These are phyloP conservation scores for Danio jaintianensis DNA, from an alignment of 2,797 vertebrate species.

Conservation along the genomic window DNA sequence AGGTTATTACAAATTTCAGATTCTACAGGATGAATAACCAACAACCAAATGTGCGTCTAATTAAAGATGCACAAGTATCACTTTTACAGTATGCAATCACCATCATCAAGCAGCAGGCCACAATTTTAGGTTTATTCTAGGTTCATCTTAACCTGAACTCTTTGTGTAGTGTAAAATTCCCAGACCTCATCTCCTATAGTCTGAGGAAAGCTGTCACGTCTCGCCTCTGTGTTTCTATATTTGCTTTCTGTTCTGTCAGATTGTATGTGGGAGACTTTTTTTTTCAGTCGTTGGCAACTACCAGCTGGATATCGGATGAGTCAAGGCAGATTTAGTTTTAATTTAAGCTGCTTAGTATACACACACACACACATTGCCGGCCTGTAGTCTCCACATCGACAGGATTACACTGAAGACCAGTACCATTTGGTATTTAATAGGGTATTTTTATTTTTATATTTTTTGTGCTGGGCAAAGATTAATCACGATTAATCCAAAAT, in stretches of 20 bases:
- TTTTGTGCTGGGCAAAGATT: not conserved
- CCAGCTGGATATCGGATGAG: slow-evolving; percentile 71
- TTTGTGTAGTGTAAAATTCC: slow-evolving; percentile 9
- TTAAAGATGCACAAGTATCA: not conserved
- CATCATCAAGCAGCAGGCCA: not conserved
- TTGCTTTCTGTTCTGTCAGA: slow-evolving; percentile 45
- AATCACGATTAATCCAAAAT: no score
- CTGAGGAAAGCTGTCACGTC: slow-evolving; percentile 11
- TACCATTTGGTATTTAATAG: slow-evolving; percentile 41
- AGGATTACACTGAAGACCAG: slow-evolving; percentile 40
- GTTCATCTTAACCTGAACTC: not conserved
- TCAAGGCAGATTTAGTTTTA: slow-evolving; percentile 72
- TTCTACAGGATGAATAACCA: not conserved
- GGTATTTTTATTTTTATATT: slow-evolving; percentile 1
- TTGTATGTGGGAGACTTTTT: slow-evolving; percentile 51
- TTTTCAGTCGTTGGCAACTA: slow-evolving; percentile 44
- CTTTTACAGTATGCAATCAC: not conserved
- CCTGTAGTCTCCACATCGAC: slow-evolving; percentile 1
- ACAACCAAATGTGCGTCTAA: not conserved
- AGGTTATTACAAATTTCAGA: no score
- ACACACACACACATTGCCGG: slow-evolving; percentile 41
- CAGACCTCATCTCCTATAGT: slow-evolving; percentile 24
- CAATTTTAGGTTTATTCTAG: not conserved
- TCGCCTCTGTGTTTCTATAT: slow-evolving; percentile 47
- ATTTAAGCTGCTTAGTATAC: slow-evolving; percentile 70